Conservation (phyloP, 1,140 invertebrate genomes). For the Drosophila serrata region DNA sequence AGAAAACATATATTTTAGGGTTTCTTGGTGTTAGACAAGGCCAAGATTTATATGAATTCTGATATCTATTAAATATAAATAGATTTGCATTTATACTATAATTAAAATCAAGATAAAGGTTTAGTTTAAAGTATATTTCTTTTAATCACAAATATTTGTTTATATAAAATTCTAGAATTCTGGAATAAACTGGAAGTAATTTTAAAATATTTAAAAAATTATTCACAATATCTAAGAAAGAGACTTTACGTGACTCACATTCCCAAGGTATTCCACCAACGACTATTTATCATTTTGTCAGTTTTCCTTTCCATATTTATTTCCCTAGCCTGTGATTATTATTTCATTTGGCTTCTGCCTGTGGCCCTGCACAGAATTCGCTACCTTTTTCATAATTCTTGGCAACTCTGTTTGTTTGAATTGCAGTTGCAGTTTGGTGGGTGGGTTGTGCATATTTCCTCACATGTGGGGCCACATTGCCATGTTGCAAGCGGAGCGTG, state of each 20-base stretch:
- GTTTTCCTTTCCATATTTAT: slow-evolving; percentile 49
- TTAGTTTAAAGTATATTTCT: no score
- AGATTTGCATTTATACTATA: no score
- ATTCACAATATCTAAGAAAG: no score
- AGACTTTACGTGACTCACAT: no score
- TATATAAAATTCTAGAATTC: no score
- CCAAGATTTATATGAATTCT: no score
- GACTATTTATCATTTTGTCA: background rate
- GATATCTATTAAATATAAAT: no score
- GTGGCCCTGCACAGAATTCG: slow-evolving; percentile 3
- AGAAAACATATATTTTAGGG: no score
- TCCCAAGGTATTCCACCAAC: background rate
- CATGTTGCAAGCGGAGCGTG: slow-evolving; percentile 41
- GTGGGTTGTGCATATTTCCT: slow-evolving; percentile 11
- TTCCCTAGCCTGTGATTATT: slow-evolving; percentile 58
- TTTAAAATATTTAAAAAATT: background rate
- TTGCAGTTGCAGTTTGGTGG: slow-evolving; percentile 21
- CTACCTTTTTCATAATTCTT: slow-evolving; percentile 52
- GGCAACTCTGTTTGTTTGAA: slow-evolving; percentile 57
- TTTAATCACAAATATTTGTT: background rate
- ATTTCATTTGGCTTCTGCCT: slow-evolving; percentile 43
- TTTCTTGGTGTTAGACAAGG: no score
- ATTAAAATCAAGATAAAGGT: no score
- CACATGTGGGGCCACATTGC: slow-evolving; percentile 46
- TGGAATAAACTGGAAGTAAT: no score